Evolutionary conservation across 2,888 invertebrate genomes (phyloP).

Genomic region (Calameuta idolon): DNA sequence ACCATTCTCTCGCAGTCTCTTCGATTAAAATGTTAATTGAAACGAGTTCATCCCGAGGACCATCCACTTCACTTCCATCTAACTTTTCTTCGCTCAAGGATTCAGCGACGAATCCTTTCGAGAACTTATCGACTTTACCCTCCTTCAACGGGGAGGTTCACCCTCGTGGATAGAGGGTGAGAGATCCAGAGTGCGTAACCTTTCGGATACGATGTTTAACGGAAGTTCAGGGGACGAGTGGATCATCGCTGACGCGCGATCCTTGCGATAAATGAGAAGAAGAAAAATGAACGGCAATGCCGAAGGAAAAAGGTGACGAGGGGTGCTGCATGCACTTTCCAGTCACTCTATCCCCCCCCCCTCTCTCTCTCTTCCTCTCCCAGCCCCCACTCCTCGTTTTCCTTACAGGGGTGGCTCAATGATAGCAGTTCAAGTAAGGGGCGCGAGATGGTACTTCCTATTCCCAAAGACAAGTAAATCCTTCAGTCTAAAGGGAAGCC

Average conservation of each 20-base stretch:
- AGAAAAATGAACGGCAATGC: constrained; percentile 19
- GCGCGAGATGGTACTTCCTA: neutral
- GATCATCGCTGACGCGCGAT: neutral
- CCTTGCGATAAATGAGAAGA: constrained; percentile 2
- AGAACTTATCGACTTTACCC: neutral
- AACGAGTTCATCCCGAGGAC: neutral
- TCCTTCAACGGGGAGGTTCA: neutral
- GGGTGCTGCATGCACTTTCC: constrained; percentile 17
- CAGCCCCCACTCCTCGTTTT: neutral
- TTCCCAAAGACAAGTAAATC: constrained; percentile 34
- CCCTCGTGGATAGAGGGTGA: neutral
- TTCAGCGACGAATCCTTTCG: neutral
- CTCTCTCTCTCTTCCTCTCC: too few species aligned
- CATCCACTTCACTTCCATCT: neutral
- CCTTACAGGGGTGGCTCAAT: neutral
- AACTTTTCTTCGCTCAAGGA: neutral
- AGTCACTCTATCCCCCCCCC: neutral
- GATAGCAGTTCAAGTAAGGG: neutral
- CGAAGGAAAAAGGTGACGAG: constrained; percentile 46
- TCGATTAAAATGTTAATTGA: neutral
- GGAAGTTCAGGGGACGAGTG: neutral
- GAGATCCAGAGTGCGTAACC: neutral
- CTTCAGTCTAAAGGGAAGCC: constrained; percentile 34
- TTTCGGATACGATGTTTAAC: neutral
- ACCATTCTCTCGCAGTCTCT: neutral